Evolutionary conservation across 2,888 invertebrate species (phyloP).

Genomic region (Neoascia interrupta): DNA sequence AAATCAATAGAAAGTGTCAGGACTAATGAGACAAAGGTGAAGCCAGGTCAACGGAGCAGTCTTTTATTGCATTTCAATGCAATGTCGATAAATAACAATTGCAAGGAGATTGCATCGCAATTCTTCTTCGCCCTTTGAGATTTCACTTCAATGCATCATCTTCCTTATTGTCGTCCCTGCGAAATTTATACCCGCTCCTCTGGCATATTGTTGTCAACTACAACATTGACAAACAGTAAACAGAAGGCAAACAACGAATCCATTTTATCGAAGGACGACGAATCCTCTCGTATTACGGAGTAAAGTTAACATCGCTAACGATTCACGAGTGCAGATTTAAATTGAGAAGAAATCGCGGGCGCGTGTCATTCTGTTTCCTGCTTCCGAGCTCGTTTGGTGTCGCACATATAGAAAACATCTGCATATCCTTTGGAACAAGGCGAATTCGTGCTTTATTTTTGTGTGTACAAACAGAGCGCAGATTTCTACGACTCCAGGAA

Average conservation of each 20-base stretch:
- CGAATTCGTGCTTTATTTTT: conserved; percentile 19
- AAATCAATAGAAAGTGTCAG: no score
- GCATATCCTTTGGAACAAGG: conserved; percentile 49
- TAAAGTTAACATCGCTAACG: conserved; percentile 65
- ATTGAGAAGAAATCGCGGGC: conserved; percentile 64
- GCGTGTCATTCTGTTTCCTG: conserved; percentile 67
- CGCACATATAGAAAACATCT: conserved; percentile 46
- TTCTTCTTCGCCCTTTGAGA: no score
- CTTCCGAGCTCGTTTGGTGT: conserved; percentile 31
- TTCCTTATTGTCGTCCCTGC: conserved; percentile 15
- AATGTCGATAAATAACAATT: no score
- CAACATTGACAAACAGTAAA: conserved; percentile 54
- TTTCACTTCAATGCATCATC: conserved; percentile 2
- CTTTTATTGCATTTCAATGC: no score
- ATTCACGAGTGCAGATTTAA: conserved; percentile 56
- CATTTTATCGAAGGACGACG: conserved; percentile 19
- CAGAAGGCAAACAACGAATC: conserved; percentile 20
- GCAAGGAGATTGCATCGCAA: no score
- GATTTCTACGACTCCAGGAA: no score
- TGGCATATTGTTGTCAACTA: no score
- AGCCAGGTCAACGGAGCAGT: no score
- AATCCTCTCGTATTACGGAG: conserved; percentile 59
- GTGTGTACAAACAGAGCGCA: no score
- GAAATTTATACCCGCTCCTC: conserved; percentile 10
- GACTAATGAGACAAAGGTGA: no score